Conservation (phyloP, 1,140 invertebrate genomes). For the Cherax quadricarinatus region DNA sequence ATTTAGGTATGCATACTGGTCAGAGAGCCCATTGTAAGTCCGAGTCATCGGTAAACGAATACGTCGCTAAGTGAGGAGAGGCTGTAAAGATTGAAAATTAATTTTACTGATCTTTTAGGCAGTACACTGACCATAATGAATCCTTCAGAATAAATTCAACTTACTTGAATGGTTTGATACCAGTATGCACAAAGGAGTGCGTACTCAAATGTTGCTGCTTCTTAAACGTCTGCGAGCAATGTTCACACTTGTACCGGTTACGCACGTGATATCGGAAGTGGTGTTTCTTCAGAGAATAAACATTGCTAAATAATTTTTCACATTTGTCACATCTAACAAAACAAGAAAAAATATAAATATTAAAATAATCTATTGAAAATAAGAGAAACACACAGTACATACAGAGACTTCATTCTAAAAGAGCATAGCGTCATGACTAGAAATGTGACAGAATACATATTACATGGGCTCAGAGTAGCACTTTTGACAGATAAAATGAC, state of each 20-base stretch:
- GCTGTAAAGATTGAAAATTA: too few species aligned
- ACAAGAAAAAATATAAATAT: not conserved
- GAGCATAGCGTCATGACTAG: not conserved
- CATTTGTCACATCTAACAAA: conserved; percentile 55
- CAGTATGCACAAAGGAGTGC: conserved; percentile 61
- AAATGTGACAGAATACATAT: too few species aligned
- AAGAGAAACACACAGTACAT: not conserved
- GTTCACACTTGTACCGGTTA: conserved; percentile 41
- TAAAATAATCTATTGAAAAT: not conserved
- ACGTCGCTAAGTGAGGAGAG: too few species aligned
- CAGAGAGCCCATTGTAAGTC: too few species aligned
- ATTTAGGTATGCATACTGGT: too few species aligned
- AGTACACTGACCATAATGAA: too few species aligned
- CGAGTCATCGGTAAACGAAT: too few species aligned
- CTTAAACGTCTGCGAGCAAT: conserved; percentile 58
- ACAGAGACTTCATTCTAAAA: not conserved
- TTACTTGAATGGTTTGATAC: conserved; percentile 62
- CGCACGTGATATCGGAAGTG: conserved; percentile 36
- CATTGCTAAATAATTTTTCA: conserved; percentile 34
- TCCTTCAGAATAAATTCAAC: not conserved
- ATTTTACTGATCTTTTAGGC: too few species aligned
- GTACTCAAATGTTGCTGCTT: conserved; percentile 70
- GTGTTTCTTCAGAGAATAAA: conserved; percentile 57
- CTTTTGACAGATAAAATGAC: too few species aligned
- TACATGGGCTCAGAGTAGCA: too few species aligned